Evolutionary conservation across 2,113 vertebrate species (phyloP), one percentile per base, ranked within the genome.

Genomic region (Tapirus terrestris): DNA sequence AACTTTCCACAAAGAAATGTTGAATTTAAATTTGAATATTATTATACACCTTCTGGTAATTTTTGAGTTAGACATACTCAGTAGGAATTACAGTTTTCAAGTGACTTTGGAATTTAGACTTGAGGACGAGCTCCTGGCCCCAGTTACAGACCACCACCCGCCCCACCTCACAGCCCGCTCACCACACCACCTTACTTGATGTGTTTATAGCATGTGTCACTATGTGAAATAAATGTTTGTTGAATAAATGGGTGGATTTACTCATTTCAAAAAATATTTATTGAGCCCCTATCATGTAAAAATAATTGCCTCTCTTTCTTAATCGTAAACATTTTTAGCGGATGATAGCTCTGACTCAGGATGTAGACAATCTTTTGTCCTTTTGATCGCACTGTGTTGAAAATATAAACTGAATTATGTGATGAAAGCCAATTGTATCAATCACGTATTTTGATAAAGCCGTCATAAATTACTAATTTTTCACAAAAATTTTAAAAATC

Each of bases 11-110:
- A 89, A 81, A 67, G 27, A 94, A 96, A 75, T 14, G 7, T 23
- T 89, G 31, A 94, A 82, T 92, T 97, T 77, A 94, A 88, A 93
- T 25, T 63, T 67, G n/a, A 89, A 91, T 82, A 13, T 73, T 86
- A 70, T 58, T 65, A 56, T 31, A 81, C 3, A 76, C 23, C 13
- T 73, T 65, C 11, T 93, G 65, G 25, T 8, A 68, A 73, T 84
- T 91, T 96, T 88, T 61, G 82, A 58, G 27, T 73, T 68, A 61
- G n/a, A 51, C n/a, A n/a, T 81, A 77, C 10, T 77, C 80, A 87
- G 43, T 21, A 84, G 9, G 63, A 92, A 21, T 58, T 91, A 51
- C 20, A 53, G 31, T 89, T 96, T 89, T 91, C 85, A 89, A 95
- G 23, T 39, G 61, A 58, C 76, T 94, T 83, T 86, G 2, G 11